Conservation (phyloP, 2,797 vertebrate species). For the Poliocrania exsul region DNA sequence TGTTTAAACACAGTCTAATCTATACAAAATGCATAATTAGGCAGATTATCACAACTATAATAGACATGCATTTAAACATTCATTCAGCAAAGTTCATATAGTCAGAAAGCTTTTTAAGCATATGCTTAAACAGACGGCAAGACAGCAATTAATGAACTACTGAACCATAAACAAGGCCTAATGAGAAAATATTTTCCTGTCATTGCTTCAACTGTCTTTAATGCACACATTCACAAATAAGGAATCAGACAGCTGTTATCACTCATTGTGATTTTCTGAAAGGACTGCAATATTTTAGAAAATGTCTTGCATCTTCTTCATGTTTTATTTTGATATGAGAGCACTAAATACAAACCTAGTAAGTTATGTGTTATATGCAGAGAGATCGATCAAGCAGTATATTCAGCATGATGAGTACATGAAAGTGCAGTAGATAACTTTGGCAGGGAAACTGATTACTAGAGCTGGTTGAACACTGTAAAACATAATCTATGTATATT, state of each 20-base stretch:
- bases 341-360: not conserved
- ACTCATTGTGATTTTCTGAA: not conserved
- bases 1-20: not conserved
- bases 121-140: not conserved
- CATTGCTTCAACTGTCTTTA: not conserved
- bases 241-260: not conserved
- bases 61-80: not conserved
- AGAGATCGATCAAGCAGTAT: not conserved
- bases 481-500: not conserved
- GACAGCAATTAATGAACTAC: not conserved
- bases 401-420: not conserved
- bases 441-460: not conserved
- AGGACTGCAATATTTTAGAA: not conserved
- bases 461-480: not conserved
- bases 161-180: not conserved
- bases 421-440: not conserved
- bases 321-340: not conserved
- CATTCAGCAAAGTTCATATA: not conserved
- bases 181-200: not conserved
- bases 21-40: not conserved
- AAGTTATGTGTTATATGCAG: not conserved
- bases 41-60: not conserved
- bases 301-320: not conserved
- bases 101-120: not conserved
- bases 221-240: not conserved